Evolutionary conservation across 2,113 vertebrate species (phyloP), one percentile per base, ranked within the genome.

Genomic region (Columba livia): DNA sequence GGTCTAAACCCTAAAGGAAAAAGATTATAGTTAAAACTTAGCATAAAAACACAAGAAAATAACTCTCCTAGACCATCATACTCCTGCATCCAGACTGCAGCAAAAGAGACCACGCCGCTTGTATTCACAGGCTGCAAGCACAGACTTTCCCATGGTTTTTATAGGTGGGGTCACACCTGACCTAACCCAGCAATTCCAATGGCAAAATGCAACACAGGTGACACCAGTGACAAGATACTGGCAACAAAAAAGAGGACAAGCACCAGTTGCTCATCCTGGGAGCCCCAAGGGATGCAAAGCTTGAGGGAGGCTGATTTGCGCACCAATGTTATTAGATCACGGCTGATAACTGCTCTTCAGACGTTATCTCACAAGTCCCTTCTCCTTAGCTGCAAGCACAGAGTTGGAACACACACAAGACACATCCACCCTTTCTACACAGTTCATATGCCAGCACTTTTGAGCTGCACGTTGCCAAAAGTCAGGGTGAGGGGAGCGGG

Each of bases 91-190:
- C 84, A 29, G 24, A 18, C 21, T 1, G 16, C 53, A 48, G 34
- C n/a, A 65, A 12, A 19, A 53, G 31, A 11, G 16, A 71, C 25
- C 10, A 3, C 1, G 0, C 2, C 0, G 1, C 47, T 8, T 12
- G 25, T 7, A 42, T 44, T 40, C 8, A 48, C 40, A 36, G 6
- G 11, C 32, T 25, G 47, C 11, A 15, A 44, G 36, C 26, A 24
- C 24, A 13, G 47, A 4, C 11, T n/a, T 34, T 57, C 29, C 32
- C 31, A 11, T 1, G 3, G 24, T 29, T 44, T 74, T 24, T 4
- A 2, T 5, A n/a, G 18, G 18, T 17, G 15, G 58, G 16, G 6
- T 57, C 32, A 29, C 19, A 3, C 2, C 0, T 3, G 34, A 71
- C 12, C 36, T 31, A 32, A 31, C 19, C 18, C 51, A 85, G 34